phyloP scores from a whole-genome alignment of 2,888 invertebrate genomes.

The Lasioglossum calceatum region DNA sequence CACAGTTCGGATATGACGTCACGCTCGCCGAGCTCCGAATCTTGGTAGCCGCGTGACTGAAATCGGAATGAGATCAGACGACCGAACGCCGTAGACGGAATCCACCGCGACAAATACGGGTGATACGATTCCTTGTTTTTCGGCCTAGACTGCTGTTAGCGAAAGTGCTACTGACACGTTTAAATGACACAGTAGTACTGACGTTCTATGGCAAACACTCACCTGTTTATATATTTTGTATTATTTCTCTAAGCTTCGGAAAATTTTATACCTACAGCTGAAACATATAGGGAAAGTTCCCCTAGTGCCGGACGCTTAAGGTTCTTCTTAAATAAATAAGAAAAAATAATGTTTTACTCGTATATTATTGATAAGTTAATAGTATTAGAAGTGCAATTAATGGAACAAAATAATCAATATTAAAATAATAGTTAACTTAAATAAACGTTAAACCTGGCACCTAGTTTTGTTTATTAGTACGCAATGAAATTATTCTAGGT shows the following conservation, averaged over 20 bases:
- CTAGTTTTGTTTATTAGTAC: too few species aligned
- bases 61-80: conserved; percentile 73
- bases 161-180: background rate
- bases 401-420: too few species aligned
- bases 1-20: conserved; percentile 69
- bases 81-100: conserved; percentile 33
- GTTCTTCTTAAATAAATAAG: too few species aligned
- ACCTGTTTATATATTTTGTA: background rate
- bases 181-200: background rate
- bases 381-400: too few species aligned
- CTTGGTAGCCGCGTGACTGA: conserved; percentile 78
- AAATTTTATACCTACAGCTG: background rate
- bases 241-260: background rate
- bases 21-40: conserved; percentile 65
- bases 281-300: too few species aligned
- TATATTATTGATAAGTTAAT: too few species aligned
- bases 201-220: too few species aligned
- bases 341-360: too few species aligned
- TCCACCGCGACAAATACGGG: background rate
- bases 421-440: too few species aligned
- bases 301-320: too few species aligned
- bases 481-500: too few species aligned
- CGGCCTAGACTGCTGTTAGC: background rate
- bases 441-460: too few species aligned
- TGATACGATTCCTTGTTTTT: conserved; percentile 11